A percentile compares a stretch with the other conserved stretches of the same genome.
These are phyloP conservation scores for Drosophila limbata DNA, from an alignment of 2,888 invertebrate genomes.

Conservation along the genomic window DNA sequence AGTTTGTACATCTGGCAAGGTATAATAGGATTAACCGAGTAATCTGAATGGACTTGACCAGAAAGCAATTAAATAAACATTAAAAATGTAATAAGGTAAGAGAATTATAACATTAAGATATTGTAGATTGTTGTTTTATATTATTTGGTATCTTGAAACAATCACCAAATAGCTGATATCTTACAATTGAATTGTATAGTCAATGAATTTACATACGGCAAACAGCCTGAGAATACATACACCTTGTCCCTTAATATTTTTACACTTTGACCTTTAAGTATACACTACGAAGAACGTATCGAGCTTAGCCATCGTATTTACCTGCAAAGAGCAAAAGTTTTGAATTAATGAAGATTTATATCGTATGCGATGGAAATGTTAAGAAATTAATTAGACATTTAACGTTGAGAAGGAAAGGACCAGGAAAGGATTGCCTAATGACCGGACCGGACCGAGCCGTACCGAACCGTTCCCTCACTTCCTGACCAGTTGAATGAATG, in stretches of 20 bases:
- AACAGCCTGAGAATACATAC: neutral
- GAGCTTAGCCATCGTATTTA: slow-evolving; percentile 44
- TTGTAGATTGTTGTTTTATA: too few relatives aligned
- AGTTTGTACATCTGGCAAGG: too few relatives aligned
- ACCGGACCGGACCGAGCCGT: slow-evolving; percentile 7
- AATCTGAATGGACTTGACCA: too few relatives aligned
- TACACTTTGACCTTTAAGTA: slow-evolving; percentile 32
- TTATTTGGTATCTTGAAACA: neutral
- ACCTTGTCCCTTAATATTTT: neutral
- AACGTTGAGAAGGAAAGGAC: slow-evolving; percentile 3
- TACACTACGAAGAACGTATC: slow-evolving; percentile 4
- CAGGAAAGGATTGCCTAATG: slow-evolving; percentile 49
- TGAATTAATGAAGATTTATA: slow-evolving; percentile 71
- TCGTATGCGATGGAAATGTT: slow-evolving; percentile 57
- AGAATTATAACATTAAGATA: too few relatives aligned
- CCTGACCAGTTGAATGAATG: slow-evolving; percentile 25
- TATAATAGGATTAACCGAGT: too few relatives aligned
- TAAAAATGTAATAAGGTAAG: too few relatives aligned
- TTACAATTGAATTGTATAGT: neutral
- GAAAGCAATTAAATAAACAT: too few relatives aligned
- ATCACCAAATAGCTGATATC: neutral
- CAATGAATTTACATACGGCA: neutral
- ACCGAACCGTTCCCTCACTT: too few relatives aligned
- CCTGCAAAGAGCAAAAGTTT: slow-evolving; percentile 59
- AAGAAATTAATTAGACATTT: slow-evolving; percentile 67